Evolutionary conservation across 2,888 invertebrate genomes (phyloP).

Genomic region (Aquatica leii): DNA sequence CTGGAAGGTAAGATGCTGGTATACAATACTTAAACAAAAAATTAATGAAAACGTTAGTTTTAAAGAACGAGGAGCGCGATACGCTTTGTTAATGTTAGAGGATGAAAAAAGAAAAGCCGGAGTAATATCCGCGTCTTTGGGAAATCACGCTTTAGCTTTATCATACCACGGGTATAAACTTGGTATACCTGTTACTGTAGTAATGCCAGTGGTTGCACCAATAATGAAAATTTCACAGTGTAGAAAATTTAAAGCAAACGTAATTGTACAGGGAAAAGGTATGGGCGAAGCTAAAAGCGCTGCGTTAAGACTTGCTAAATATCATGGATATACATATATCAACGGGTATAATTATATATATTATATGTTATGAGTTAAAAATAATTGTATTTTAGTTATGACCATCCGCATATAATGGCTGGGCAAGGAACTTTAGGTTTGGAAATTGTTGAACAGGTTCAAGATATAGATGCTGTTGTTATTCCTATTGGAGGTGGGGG

Average conservation of each 20-base stretch:
- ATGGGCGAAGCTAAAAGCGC: constrained; percentile 85
- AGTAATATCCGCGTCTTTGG: constrained; percentile 92
- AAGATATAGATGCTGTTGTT: constrained; percentile 86
- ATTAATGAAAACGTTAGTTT: no score
- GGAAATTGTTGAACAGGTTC: constrained; percentile 91
- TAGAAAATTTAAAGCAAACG: constrained; percentile 82
- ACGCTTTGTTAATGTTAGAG: constrained; percentile 79
- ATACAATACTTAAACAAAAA: not conserved
- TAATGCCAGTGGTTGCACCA: constrained; percentile 96
- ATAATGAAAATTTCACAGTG: constrained; percentile 96
- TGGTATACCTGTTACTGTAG: constrained; percentile 74
- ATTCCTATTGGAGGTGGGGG: constrained; percentile 96
- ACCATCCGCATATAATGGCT: constrained; percentile 94
- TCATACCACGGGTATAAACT: constrained; percentile 74
- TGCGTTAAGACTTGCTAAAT: constrained; percentile 79
- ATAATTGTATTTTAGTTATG: constrained; percentile 71
- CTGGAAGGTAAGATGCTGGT: constrained; percentile 74
- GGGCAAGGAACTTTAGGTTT: constrained; percentile 95
- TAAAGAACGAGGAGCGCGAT: constrained; percentile 93
- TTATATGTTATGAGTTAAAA: no score
- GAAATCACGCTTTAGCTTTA: constrained; percentile 90
- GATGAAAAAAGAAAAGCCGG: constrained; percentile 77
- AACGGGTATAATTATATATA: constrained; percentile 75
- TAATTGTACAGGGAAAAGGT: constrained; percentile 82
- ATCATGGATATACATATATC: constrained; percentile 79